These are phyloP conservation scores for Cheumatopsyche charites DNA, from an alignment of 1,140 invertebrate species.

Conservation along the genomic window DNA sequence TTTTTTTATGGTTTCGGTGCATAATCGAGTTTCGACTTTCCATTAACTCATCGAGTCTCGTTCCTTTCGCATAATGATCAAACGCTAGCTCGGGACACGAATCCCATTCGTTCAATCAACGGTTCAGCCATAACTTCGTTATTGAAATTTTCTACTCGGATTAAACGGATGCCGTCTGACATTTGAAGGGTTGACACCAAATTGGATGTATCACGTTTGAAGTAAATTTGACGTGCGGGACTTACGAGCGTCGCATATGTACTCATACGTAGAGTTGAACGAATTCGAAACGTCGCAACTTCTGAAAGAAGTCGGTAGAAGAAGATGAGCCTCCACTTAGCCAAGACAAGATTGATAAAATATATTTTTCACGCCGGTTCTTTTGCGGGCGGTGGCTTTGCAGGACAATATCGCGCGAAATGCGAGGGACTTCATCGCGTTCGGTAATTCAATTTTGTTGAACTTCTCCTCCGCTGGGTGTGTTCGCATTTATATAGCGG, in stretches of 20 bases:
- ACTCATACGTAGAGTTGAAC: no score
- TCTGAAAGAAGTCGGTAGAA: no score
- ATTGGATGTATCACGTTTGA: constrained; percentile 20
- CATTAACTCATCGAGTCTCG: no score
- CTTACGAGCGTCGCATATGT: not conserved
- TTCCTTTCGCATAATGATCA: no score
- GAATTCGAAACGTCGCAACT: no score
- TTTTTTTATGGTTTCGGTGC: no score
- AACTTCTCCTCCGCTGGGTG: constrained; percentile 13
- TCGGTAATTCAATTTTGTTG: constrained; percentile 25
- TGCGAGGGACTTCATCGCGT: constrained; percentile 24
- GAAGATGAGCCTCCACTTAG: no score
- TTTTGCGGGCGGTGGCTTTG: constrained; percentile 8
- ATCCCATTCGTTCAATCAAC: no score
- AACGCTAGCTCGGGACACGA: no score
- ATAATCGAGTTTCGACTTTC: no score
- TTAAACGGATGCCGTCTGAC: constrained; percentile 5
- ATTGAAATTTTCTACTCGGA: constrained; percentile 13
- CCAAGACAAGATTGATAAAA: no score
- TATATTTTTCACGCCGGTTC: no score
- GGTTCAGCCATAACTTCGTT: not conserved
- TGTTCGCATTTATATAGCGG: constrained; percentile 21
- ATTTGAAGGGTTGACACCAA: constrained; percentile 15
- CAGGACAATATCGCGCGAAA: constrained; percentile 22
- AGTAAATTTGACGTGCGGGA: constrained; percentile 9